Conservation (phyloP, 2,113 vertebrate genomes). For the Zingel zingel region DNA sequence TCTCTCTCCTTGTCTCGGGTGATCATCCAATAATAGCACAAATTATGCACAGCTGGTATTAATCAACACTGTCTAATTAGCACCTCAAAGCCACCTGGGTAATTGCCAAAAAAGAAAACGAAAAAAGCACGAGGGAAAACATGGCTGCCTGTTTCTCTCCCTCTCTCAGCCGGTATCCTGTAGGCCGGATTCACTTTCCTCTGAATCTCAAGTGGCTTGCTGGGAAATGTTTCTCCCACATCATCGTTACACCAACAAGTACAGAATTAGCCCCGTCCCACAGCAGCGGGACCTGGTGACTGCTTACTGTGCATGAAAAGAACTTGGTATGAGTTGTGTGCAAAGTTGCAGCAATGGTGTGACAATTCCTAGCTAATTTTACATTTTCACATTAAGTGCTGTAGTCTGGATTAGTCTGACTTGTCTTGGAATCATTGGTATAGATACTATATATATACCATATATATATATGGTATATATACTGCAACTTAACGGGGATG, state of each 20-base stretch:
- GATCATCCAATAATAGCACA: constrained; percentile 70
- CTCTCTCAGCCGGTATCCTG: background rate
- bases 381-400: background rate
- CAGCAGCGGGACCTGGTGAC: background rate
- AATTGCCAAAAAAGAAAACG: constrained; percentile 42
- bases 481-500: too few species aligned
- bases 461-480: too few species aligned
- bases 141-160: constrained; percentile 17
- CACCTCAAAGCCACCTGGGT: constrained; percentile 70
- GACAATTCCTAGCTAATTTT: background rate
- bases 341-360: too few species aligned
- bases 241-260: background rate
- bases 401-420: too few species aligned
- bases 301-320: background rate
- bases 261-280: constrained; percentile 1
- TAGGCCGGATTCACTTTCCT: background rate
- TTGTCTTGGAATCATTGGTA: too few species aligned
- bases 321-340: background rate
- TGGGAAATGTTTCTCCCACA: background rate
- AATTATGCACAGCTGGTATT: constrained; percentile 73
- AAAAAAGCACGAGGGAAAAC: constrained; percentile 21
- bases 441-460: too few species aligned
- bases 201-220: constrained; percentile 9
- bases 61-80: constrained; percentile 78
- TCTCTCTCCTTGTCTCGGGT: constrained; percentile 40